Percentiles rank a stretch among this genome's conserved stretches.
phyloP scores from a whole-genome alignment of 2,797 vertebrate species.

The Pantherophis alleghaniensis region DNA sequence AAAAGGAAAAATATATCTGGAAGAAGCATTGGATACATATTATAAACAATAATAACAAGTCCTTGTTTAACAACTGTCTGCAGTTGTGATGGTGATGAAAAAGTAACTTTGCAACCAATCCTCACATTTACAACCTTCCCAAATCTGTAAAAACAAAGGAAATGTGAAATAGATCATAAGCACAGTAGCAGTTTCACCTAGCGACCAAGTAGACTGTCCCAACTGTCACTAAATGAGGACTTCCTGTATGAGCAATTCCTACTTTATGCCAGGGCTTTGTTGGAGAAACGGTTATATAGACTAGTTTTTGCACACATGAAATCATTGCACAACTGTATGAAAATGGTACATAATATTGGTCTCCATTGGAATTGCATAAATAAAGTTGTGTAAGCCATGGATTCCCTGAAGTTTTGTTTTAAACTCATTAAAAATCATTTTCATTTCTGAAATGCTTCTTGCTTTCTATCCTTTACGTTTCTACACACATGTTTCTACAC shows the following conservation, averaged over 20 bases:
- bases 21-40: background rate
- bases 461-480: background rate
- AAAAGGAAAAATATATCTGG: background rate
- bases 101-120: background rate
- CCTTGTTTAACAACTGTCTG: background rate
- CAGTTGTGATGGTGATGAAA: background rate
- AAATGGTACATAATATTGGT: background rate
- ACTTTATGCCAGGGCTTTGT: background rate
- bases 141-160: background rate
- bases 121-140: background rate
- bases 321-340: background rate
- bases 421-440: background rate
- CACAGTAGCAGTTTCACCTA: background rate
- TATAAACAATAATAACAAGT: background rate
- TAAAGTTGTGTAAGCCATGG: background rate
- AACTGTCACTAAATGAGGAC: background rate
- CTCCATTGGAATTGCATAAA: background rate
- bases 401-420: background rate
- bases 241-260: background rate
- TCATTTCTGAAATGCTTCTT: background rate
- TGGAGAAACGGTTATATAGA: background rate
- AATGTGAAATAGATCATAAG: background rate
- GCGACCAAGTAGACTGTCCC: background rate
- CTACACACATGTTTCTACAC: background rate
- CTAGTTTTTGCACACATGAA: background rate